These are phyloP conservation scores for Aleiodes sp. DNA, from an alignment of 1,140 invertebrate species.

Conservation along the genomic window DNA sequence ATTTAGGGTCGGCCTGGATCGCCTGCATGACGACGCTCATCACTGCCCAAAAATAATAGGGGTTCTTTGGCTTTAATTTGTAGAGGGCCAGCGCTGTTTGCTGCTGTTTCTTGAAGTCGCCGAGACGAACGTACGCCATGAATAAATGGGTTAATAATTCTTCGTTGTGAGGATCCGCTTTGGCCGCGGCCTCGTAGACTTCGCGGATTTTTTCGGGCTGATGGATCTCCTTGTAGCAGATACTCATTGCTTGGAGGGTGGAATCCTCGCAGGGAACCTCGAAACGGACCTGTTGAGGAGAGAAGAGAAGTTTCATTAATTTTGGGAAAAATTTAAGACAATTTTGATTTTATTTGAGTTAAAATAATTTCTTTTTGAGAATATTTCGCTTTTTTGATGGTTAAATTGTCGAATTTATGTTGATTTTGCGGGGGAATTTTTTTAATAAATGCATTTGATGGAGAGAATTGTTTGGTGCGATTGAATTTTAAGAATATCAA, in stretches of 20 bases:
- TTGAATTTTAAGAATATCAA: no score
- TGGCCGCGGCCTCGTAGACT: constrained; percentile 88
- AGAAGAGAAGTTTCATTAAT: neutral
- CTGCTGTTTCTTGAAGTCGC: constrained; percentile 92
- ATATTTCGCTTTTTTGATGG: no score
- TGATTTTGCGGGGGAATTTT: no score
- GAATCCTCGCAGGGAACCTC: constrained; percentile 89
- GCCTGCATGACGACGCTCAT: constrained; percentile 96
- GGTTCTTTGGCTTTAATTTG: constrained; percentile 91
- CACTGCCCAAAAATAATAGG: constrained; percentile 97
- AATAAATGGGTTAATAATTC: constrained; percentile 93
- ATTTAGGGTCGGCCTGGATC: constrained; percentile 55
- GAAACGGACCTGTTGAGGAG: constrained; percentile 73
- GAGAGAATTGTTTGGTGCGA: no score
- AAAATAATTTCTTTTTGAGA: no score
- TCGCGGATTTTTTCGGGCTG: constrained; percentile 87
- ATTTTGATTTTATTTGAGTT: no score
- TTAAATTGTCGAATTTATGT: no score
- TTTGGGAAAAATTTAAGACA: no score
- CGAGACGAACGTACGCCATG: constrained; percentile 92
- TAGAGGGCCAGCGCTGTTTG: constrained; percentile 88
- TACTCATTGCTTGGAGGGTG: constrained; percentile 95
- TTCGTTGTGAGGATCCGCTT: constrained; percentile 87
- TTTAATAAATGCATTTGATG: no score
- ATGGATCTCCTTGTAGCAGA: constrained; percentile 92